Evolutionary conservation across 2,113 vertebrate genomes (phyloP).

Genomic region (Panthera leo): DNA sequence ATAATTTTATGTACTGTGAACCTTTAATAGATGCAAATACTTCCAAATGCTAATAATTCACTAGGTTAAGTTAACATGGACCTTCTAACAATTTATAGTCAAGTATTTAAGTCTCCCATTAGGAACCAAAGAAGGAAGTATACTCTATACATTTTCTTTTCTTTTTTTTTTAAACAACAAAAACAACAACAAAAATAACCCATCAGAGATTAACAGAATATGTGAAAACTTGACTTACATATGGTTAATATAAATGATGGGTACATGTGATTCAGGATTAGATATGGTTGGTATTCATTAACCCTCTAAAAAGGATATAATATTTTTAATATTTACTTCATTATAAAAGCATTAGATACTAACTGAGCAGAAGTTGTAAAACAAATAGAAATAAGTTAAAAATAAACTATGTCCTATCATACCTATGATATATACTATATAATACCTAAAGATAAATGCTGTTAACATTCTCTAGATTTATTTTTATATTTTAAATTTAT

Average conservation of each 20-base stretch:
- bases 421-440: neutral
- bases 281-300: slow-evolving; percentile 16
- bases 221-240: slow-evolving; percentile 30
- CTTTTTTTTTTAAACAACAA: neutral
- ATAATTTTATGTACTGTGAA: neutral
- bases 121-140: neutral
- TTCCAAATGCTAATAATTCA: neutral
- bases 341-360: neutral
- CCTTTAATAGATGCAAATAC: slow-evolving; percentile 16
- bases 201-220: neutral
- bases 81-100: slow-evolving; percentile 38
- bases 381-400: slow-evolving; percentile 38
- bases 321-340: neutral
- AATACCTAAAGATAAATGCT: slow-evolving; percentile 18
- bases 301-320: neutral
- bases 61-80: slow-evolving; percentile 23
- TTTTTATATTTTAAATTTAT: slow-evolving; percentile 50
- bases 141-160: neutral
- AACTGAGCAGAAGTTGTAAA: slow-evolving; percentile 35
- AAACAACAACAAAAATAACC: neutral
- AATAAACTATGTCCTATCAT: neutral
- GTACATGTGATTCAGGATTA: slow-evolving; percentile 21
- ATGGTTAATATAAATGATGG: slow-evolving; percentile 1
- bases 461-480: neutral
- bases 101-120: slow-evolving; percentile 30